phyloP scores from a whole-genome alignment of 1,140 invertebrate species.

The Aphidius ervi region DNA sequence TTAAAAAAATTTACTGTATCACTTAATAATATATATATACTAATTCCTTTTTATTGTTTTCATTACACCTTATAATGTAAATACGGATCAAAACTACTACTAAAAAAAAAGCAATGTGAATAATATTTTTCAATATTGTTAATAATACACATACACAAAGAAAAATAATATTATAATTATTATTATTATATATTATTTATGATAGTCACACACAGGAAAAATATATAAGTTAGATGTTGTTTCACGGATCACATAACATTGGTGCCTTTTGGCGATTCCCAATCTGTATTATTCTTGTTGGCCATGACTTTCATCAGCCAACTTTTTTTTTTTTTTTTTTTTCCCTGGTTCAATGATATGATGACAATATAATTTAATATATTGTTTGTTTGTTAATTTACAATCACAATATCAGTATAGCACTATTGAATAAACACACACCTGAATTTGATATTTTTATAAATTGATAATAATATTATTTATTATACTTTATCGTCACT shows the following conservation, averaged over 20 bases:
- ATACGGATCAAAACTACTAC: too few relatives aligned
- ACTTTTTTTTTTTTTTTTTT: slow-evolving; percentile 14
- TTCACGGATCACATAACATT: slow-evolving; percentile 16
- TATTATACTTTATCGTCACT: not conserved
- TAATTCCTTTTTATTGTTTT: too few relatives aligned
- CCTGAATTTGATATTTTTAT: not conserved
- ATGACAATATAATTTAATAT: not conserved
- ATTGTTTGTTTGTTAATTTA: not conserved
- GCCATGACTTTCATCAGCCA: slow-evolving; percentile 38
- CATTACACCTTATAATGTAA: too few relatives aligned
- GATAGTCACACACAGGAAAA: too few relatives aligned
- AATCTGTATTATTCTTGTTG: slow-evolving; percentile 22
- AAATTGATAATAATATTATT: not conserved
- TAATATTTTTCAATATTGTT: too few relatives aligned
- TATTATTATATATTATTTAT: too few relatives aligned
- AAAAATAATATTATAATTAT: too few relatives aligned
- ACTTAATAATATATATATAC: too few relatives aligned
- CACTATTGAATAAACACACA: not conserved
- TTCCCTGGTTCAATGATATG: not conserved
- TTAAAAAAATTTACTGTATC: too few relatives aligned
- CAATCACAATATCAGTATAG: slow-evolving; percentile 1
- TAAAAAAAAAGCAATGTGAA: too few relatives aligned
- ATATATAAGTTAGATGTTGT: slow-evolving; percentile 7
- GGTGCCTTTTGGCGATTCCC: slow-evolving; percentile 13
- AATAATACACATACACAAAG: too few relatives aligned